These are phyloP conservation scores for Colletes collaris DNA, from an alignment of 2,888 invertebrate species.

Conservation along the genomic window DNA sequence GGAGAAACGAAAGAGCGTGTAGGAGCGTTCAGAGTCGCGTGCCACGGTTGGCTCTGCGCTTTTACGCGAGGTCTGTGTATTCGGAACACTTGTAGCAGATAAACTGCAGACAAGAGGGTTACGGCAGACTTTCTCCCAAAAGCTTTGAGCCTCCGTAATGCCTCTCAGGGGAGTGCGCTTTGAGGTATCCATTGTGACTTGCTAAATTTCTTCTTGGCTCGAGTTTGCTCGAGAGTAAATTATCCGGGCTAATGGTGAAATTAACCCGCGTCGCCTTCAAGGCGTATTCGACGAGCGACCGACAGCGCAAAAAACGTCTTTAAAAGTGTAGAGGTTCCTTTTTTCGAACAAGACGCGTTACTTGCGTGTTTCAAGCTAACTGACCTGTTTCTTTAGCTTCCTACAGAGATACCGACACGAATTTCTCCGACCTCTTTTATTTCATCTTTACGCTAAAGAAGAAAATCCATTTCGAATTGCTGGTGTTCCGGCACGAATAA, in stretches of 20 bases:
- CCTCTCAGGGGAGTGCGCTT: slow-evolving; percentile 26
- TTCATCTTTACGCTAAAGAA: neutral
- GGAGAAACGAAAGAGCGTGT: slow-evolving; percentile 11
- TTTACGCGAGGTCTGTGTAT: slow-evolving; percentile 47
- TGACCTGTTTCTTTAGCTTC: slow-evolving; percentile 20
- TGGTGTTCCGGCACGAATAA: neutral
- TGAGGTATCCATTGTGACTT: slow-evolving; percentile 54
- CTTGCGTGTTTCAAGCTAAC: neutral
- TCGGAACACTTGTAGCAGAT: slow-evolving; percentile 62
- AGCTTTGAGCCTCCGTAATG: slow-evolving; percentile 51
- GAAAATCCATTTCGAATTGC: neutral
- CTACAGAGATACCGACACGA: neutral
- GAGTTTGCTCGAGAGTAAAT: slow-evolving; percentile 49
- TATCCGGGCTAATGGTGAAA: slow-evolving; percentile 52
- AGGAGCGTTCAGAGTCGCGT: slow-evolving; percentile 30
- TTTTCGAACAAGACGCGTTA: neutral
- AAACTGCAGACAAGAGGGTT: slow-evolving; percentile 59
- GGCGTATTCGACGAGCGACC: slow-evolving; percentile 7
- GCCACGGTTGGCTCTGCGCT: slow-evolving; percentile 25
- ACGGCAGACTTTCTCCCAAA: slow-evolving; percentile 52
- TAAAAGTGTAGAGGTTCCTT: neutral
- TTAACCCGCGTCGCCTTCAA: slow-evolving; percentile 21
- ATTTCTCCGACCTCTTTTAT: neutral
- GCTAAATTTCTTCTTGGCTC: slow-evolving; percentile 53
- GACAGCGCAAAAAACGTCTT: slow-evolving; percentile 6